Conservation (phyloP, 1,140 invertebrate genomes). For the Drosophila punjabiensis region DNA sequence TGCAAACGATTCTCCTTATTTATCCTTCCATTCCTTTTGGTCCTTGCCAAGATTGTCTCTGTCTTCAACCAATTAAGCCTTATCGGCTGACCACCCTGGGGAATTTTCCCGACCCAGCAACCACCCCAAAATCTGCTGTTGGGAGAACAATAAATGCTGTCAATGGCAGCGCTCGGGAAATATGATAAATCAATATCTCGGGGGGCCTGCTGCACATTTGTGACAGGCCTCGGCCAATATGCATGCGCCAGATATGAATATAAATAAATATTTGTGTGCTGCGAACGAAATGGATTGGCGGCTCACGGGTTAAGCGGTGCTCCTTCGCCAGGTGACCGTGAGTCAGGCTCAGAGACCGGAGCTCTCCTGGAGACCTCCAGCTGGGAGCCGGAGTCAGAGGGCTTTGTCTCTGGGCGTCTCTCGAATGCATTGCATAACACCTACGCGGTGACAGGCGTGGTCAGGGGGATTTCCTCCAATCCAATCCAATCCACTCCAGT, state of each 20-base stretch:
- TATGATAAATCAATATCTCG: slow-evolving; percentile 77
- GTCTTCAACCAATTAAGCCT: slow-evolving; percentile 41
- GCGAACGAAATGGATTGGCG: slow-evolving; percentile 36
- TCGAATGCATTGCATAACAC: slow-evolving; percentile 73
- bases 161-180: slow-evolving; percentile 49
- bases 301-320: slow-evolving; percentile 59
- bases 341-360: slow-evolving; percentile 45
- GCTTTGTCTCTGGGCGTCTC: slow-evolving; percentile 66
- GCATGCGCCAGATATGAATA: slow-evolving; percentile 41
- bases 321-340: slow-evolving; percentile 55
- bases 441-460: slow-evolving; percentile 64
- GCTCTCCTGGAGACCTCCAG: slow-evolving; percentile 51
- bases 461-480: background rate
- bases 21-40: background rate
- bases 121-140: slow-evolving; percentile 13
- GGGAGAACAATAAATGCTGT: slow-evolving; percentile 57
- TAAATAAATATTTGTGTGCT: slow-evolving; percentile 40
- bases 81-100: background rate
- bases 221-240: slow-evolving; percentile 19
- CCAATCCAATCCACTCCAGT: background rate
- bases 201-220: slow-evolving; percentile 11
- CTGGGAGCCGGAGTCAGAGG: slow-evolving; percentile 34
- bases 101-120: background rate
- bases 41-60: background rate
- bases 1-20: background rate